These are phyloP conservation scores for Apodemia duryi DNA, from an alignment of 2,888 invertebrate species.

Conservation along the genomic window DNA sequence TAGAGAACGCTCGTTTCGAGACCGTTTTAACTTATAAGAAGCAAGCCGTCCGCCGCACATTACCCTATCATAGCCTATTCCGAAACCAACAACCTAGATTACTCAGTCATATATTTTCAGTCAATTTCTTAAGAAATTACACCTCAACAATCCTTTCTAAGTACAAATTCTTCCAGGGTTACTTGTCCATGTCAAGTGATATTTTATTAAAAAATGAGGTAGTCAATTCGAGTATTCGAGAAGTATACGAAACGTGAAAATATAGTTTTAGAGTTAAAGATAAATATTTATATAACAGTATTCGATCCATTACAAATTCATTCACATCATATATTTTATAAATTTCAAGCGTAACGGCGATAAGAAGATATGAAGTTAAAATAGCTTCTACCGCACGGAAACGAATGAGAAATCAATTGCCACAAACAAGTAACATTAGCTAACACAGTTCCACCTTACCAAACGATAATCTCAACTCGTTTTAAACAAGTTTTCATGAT, in stretches of 20 bases:
- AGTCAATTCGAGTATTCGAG: constrained; percentile 47
- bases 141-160: constrained; percentile 61
- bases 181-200: constrained; percentile 40
- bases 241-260: constrained; percentile 43
- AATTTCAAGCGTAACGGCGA: constrained; percentile 47
- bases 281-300: constrained; percentile 42
- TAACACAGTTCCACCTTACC: constrained; percentile 75
- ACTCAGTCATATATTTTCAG: constrained; percentile 77
- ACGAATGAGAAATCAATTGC: constrained; percentile 23
- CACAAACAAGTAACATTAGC: constrained; percentile 48
- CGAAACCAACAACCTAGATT: constrained; percentile 72
- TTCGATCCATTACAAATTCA: constrained; percentile 37
- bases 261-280: constrained; percentile 44
- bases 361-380: constrained; percentile 36
- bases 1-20: constrained; percentile 46
- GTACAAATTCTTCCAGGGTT: constrained; percentile 62
- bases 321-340: constrained; percentile 37
- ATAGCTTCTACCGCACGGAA: constrained; percentile 32
- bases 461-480: constrained; percentile 58
- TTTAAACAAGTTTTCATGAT: constrained; percentile 38
- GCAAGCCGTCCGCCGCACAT: constrained; percentile 72
- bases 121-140: constrained; percentile 76
- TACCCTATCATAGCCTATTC: constrained; percentile 72
- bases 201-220: constrained; percentile 38
- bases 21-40: constrained; percentile 51